These are phyloP conservation scores for Gopherus flavomarginatus DNA, from an alignment of 2,113 vertebrate genomes.

Conservation along the genomic window DNA sequence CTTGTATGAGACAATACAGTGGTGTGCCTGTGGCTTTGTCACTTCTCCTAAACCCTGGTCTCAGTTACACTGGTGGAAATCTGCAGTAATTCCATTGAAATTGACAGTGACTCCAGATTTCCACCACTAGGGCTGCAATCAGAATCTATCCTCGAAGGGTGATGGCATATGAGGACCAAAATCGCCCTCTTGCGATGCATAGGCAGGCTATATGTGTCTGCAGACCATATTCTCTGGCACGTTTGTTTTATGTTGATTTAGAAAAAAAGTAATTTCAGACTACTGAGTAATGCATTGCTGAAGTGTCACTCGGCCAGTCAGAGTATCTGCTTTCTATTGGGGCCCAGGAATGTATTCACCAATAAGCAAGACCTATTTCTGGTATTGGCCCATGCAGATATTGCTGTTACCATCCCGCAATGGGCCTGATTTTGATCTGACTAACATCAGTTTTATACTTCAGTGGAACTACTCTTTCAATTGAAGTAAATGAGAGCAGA, in stretches of 20 bases:
- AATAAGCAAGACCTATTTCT: no score
- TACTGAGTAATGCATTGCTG: background rate
- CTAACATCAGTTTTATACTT: background rate
- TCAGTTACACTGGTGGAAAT: no score
- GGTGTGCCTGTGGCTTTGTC: background rate
- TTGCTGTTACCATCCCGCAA: no score
- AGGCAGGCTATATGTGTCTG: no score
- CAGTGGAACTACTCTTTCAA: no score
- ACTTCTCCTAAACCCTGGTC: no score
- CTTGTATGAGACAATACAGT: background rate
- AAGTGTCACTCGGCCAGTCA: background rate
- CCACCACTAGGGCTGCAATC: no score
- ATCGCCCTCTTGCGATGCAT: no score
- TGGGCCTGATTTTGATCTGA: background rate
- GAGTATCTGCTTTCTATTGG: background rate
- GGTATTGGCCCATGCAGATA: no score
- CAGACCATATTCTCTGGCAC: background rate
- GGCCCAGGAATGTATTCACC: background rate
- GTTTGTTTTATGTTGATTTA: background rate
- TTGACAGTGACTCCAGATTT: no score
- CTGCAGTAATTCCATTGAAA: no score
- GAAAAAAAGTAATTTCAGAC: background rate
- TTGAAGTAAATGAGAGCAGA: no score
- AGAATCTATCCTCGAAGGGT: background rate
- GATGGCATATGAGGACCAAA: background rate